A percentile compares a stretch with the other conserved stretches of the same genome.
Conservation (phyloP, 2,797 vertebrate species). For the Lithobates sylvaticus region DNA sequence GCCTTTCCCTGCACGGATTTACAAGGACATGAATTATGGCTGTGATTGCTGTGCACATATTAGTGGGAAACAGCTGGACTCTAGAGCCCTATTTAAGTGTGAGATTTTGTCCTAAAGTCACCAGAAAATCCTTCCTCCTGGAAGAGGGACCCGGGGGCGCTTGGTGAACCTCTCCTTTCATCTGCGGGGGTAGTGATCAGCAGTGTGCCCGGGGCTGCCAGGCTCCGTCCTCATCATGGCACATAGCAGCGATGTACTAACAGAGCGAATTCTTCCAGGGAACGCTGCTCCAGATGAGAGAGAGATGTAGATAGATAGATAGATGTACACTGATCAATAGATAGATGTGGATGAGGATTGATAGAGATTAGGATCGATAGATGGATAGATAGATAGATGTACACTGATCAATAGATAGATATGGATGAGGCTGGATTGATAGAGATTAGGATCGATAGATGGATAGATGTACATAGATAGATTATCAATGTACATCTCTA, state of each 20-base stretch:
- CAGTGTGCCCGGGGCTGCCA: not conserved
- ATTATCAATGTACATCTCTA: not conserved
- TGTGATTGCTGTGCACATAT: conserved; percentile 59
- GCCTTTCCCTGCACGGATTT: conserved; percentile 7
- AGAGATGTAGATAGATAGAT: not conserved
- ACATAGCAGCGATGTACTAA: not conserved
- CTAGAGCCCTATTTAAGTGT: conserved; percentile 43
- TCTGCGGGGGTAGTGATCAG: conserved; percentile 21
- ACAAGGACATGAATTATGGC: conserved; percentile 49
- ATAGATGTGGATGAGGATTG: too few relatives aligned
- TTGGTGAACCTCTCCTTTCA: conserved; percentile 37
- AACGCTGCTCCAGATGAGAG: not conserved
- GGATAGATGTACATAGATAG: not conserved
- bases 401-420: too few relatives aligned
- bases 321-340: not conserved
- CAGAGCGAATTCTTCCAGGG: not conserved
- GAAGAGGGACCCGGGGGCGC: conserved; percentile 32
- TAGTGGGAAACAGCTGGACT: conserved; percentile 47
- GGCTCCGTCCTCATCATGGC: not conserved
- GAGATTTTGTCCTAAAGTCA: conserved; percentile 32
- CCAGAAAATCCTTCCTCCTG: conserved; percentile 45
- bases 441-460: too few relatives aligned
- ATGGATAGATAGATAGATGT: not conserved
- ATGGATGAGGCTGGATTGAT: not conserved
- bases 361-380: not conserved